phyloP scores from a whole-genome alignment of 2,888 invertebrate species.

The Dysmachus trigonus region DNA sequence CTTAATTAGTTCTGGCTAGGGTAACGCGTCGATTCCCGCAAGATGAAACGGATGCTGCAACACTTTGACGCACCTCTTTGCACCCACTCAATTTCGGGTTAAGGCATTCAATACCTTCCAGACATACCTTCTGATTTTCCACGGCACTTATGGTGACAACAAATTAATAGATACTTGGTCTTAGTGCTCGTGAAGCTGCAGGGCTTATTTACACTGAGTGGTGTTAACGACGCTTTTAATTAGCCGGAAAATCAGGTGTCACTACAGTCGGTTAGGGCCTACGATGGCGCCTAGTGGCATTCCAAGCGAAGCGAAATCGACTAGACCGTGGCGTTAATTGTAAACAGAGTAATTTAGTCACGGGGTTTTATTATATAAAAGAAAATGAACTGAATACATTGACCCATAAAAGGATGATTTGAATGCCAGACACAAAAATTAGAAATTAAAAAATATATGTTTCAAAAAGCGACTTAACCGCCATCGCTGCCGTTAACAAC shows the following conservation, averaged over 20 bases:
- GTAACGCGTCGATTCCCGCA: not conserved
- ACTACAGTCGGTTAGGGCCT: not conserved
- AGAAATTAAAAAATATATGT: not conserved
- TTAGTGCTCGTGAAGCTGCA: not conserved
- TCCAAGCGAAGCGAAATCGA: not conserved
- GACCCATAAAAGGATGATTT: not conserved
- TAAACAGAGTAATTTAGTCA: not conserved
- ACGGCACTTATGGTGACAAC: constrained; percentile 25
- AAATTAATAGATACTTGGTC: not conserved
- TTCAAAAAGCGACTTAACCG: not conserved
- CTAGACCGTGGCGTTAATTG: not conserved
- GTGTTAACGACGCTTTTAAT: not conserved
- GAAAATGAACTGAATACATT: not conserved
- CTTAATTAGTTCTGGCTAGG: constrained; percentile 16
- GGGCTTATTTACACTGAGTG: constrained; percentile 3
- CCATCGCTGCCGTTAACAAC: not conserved
- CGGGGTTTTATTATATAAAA: not conserved
- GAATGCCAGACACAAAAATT: not conserved
- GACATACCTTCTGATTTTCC: not conserved
- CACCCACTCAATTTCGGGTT: constrained; percentile 2
- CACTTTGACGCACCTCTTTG: not conserved
- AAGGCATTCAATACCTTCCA: not conserved
- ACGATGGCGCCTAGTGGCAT: not conserved
- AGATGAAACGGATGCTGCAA: constrained; percentile 11
- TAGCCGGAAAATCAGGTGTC: constrained; percentile 8